These are phyloP conservation scores for Muscicapa comitata DNA, from an alignment of 2,797 vertebrate genomes.

Conservation along the genomic window DNA sequence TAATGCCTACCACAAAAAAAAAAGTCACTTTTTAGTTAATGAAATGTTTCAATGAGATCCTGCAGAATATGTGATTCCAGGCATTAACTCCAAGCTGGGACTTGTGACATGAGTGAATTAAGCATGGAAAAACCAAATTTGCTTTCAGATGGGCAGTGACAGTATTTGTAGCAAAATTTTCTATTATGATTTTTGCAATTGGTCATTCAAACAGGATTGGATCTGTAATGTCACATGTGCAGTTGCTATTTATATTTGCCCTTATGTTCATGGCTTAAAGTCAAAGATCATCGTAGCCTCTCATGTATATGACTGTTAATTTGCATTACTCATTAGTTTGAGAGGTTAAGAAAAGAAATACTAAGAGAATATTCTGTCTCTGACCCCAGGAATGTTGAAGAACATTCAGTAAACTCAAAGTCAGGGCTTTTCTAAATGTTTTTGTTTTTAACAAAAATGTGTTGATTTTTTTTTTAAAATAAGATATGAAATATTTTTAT, in stretches of 20 bases:
- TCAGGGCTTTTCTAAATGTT: background rate
- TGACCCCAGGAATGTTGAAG: background rate
- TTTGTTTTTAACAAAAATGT: background rate
- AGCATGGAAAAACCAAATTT: background rate
- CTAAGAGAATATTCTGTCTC: background rate
- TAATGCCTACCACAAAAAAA: background rate
- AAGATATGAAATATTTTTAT: background rate
- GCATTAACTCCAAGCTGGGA: background rate
- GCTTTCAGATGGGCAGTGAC: background rate
- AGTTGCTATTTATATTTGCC: background rate
- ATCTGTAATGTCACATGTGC: background rate
- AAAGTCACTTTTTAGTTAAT: background rate
- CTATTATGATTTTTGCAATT: background rate
- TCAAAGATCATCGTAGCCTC: background rate
- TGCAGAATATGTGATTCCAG: background rate
- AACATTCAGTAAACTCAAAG: background rate
- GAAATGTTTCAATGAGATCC: background rate
- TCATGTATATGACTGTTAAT: background rate
- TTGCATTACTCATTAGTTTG: background rate
- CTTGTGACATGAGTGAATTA: background rate
- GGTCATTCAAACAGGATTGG: background rate
- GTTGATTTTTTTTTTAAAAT: background rate
- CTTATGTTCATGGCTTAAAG: background rate
- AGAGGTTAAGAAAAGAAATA: background rate
- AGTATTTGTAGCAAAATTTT: background rate